Evolutionary conservation across 2,113 vertebrate genomes (phyloP).

Genomic region (Octodon degus): DNA sequence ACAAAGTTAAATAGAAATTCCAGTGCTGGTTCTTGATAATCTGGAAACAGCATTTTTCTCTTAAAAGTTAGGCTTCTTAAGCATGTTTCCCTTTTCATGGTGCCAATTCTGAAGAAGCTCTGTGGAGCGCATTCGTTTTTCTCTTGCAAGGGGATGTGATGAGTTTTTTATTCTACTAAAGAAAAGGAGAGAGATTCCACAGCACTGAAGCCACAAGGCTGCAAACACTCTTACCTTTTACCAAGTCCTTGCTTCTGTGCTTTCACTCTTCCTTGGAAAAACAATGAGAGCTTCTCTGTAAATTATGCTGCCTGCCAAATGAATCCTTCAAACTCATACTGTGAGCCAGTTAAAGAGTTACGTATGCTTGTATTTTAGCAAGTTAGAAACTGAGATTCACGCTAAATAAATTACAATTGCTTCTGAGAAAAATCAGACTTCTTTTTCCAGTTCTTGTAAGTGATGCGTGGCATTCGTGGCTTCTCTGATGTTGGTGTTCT

Average conservation of each 20-base stretch:
- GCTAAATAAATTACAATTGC: slow-evolving; percentile 74
- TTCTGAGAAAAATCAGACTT: slow-evolving; percentile 50
- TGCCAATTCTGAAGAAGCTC: background rate
- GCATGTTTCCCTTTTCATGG: background rate
- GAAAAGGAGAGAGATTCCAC: background rate
- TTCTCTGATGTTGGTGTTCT: background rate
- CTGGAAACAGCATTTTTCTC: background rate
- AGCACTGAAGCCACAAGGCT: background rate
- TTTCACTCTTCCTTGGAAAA: background rate
- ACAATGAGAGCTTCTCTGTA: slow-evolving; percentile 64
- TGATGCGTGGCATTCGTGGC: background rate
- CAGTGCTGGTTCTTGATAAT: background rate
- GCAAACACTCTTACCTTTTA: background rate
- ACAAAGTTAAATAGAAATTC: background rate
- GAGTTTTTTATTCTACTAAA: background rate
- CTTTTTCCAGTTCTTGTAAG: slow-evolving; percentile 60
- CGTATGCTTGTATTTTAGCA: slow-evolving; percentile 49
- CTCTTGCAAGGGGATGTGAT: background rate
- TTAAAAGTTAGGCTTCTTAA: background rate
- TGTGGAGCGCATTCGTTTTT: background rate
- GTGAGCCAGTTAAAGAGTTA: slow-evolving; percentile 53
- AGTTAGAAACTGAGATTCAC: slow-evolving; percentile 67
- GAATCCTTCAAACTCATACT: slow-evolving; percentile 53
- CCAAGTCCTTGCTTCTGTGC: background rate
- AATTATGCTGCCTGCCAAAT: background rate